A percentile compares a stretch with the other conserved stretches of the same genome.
Evolutionary conservation across 2,888 invertebrate genomes (phyloP).

Genomic region (Caenorhabditis macrosperma): DNA sequence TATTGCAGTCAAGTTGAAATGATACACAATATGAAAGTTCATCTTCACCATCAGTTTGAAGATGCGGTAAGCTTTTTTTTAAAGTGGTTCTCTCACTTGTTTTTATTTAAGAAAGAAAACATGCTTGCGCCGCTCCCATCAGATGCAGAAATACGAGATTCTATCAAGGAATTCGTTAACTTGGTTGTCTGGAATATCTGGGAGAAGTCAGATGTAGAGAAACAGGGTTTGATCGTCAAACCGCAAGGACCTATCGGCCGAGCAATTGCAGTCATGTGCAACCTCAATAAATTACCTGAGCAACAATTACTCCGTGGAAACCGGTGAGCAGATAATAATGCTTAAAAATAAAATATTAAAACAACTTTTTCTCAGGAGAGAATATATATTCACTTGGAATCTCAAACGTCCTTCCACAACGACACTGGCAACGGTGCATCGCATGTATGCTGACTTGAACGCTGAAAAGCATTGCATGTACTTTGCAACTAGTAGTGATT

Average conservation of each 20-base stretch:
- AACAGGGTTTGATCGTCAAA: conserved; percentile 22
- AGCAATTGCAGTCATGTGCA: conserved; percentile 38
- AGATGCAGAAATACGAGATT: not conserved
- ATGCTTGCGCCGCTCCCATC: conserved; percentile 31
- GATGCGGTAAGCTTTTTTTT: conserved; percentile 12
- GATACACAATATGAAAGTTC: conserved; percentile 30
- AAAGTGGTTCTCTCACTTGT: not conserved
- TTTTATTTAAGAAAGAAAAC: conserved; percentile 18
- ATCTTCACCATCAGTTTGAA: conserved; percentile 29
- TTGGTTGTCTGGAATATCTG: conserved; percentile 13
- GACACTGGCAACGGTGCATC: conserved; percentile 67
- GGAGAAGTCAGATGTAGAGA: not conserved
- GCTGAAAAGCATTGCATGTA: conserved; percentile 44
- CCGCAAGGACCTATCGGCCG: conserved; percentile 49
- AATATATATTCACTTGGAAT: conserved; percentile 71
- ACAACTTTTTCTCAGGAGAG: conserved; percentile 40
- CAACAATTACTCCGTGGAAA: conserved; percentile 15
- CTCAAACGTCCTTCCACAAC: conserved; percentile 66
- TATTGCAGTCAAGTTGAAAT: conserved; percentile 45
- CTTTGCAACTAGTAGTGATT: conserved; percentile 25
- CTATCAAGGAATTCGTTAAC: conserved; percentile 24
- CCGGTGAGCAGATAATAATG: not conserved
- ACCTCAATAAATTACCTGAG: conserved; percentile 15
- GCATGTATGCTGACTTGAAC: conserved; percentile 71
- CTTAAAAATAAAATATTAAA: not conserved